A percentile compares a stretch with the other conserved stretches of the same genome.
Evolutionary conservation across 2,113 vertebrate species (phyloP).

Genomic region (Todiramphus saurophagus): DNA sequence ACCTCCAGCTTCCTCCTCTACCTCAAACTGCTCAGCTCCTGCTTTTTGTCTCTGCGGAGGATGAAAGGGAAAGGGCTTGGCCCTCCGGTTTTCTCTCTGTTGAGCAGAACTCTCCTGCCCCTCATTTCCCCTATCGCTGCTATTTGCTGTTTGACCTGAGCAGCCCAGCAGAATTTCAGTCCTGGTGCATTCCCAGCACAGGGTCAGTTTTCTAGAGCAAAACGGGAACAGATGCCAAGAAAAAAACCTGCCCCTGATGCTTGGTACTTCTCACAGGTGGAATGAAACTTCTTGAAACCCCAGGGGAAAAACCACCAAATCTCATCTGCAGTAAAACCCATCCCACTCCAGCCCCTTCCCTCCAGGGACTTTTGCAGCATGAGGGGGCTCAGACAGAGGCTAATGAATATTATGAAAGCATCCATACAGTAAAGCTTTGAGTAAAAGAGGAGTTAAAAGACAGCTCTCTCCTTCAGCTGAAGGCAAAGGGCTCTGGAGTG

Average conservation of each 20-base stretch:
- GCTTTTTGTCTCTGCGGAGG: not conserved
- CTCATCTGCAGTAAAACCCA: constrained; percentile 7
- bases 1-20: not conserved
- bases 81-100: not conserved
- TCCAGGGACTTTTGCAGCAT: not conserved
- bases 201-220: constrained; percentile 44
- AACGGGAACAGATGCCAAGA: constrained; percentile 51
- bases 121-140: not conserved
- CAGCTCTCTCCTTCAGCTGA: not conserved
- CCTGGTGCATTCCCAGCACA: constrained; percentile 32
- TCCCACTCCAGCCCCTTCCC: not conserved
- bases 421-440: constrained; percentile 1
- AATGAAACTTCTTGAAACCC: constrained; percentile 37
- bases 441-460: not conserved
- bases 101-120: not conserved
- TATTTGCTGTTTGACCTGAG: constrained; percentile 41
- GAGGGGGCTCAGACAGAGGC: constrained; percentile 13
- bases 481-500: not conserved
- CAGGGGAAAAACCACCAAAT: not conserved
- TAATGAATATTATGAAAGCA: not conserved
- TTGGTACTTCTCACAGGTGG: constrained; percentile 39
- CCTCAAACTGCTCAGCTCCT: not conserved
- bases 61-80: not conserved
- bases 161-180: constrained; percentile 25
- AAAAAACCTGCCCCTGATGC: not conserved